Base-by-base conservation (phyloP, 2,888 invertebrate genomes). In the Andrena camellia region DNA sequence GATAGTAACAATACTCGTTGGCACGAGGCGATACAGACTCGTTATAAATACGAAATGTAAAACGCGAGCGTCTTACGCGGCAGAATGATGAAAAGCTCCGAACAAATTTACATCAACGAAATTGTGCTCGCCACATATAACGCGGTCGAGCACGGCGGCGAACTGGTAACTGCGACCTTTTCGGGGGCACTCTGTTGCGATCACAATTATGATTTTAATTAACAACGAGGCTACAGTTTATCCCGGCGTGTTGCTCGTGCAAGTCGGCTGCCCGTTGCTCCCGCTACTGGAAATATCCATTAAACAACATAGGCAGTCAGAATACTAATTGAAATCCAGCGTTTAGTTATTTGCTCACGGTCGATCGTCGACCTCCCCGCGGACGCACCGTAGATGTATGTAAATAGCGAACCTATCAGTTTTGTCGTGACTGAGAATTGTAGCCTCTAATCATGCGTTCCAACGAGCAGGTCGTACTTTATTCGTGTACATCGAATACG, bases 131-230 rank as follows among this genome's bases (percentile, higher is more conserved):
- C 20, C n/a, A n/a, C 31, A 33, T 57, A 59, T 64, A 48, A 17
- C 35, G n/a, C 20, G 29, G 10, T 23, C 60, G 17, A 23, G n/a
- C 4, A 50, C 17, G 17, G 20, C 42, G 8, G n/a, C 8, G 42
- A 42, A 48, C 57, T 50, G 50, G 48, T 26, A 29, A 73, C 66
- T 66, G 42, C n/a, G 54, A 68, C 72, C 50, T 67, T 68, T 68
- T 70, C 74, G 66, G 62, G 64, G 52, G 57, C 54, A 66, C 48
- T 83, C 57, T 66, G 70, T 71, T 60, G 77, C 59, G 64, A 72
- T 82, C 83, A 88, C 85, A 88, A 90, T 89, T 88, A 87, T 86
- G 76, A 86, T 88, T 90, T 89, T 89, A 90, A 91, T 90, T 89
- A 90, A 86, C 79, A 69, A 68, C 72, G 48, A 17, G 60, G 20